Evolutionary conservation across 2,113 vertebrate species (phyloP), one percentile per base, ranked within the genome.

Genomic region (Embiotoca jacksoni): DNA sequence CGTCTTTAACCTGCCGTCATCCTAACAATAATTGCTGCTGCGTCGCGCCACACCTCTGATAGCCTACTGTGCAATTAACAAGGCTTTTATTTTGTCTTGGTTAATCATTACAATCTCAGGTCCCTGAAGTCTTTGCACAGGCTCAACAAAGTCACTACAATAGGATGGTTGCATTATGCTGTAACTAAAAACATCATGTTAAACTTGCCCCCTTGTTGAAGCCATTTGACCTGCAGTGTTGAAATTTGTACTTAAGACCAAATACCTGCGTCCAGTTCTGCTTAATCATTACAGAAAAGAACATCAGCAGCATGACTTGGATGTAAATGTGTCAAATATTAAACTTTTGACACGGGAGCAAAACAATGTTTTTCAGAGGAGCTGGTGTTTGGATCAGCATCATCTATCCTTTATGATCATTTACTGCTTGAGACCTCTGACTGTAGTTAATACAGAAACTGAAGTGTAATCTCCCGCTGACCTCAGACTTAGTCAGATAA

Each of bases 51-150:
- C 50, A 1, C 23, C 65, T 50, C 37, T 3, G 30, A 30, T 3
- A 10, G 33, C 47, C 11, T 35, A 11, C 63, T 72, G 63, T 64
- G 58, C 41, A 41, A 60, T 54, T 47, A 69, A 66, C 6, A 2
- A 36, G 56, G 31, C 46, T 3, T 44, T 68, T 4, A 59, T 88
- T 23, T 68, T 67, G 72, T 67, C 8, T 60, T 53, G 44, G 82
- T 88, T 89, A 88, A 87, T 90, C 67, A 85, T 88, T 88, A 87
- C 15, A 49, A 52, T 7, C 7, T 16, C 11, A 31, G 46, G 53
- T 65, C 57, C 33, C 23, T 41, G 3, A 36, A 69, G 54, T 78
- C 52, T 81, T 82, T 78, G 39, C 35, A 46, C 59, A 66, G 63
- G 46, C 67, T 61, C 58, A 75, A 59, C 6, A 57, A 41, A 46